Base-by-base conservation (phyloP, 2,888 invertebrate genomes). In the Mythimna vitellina region DNA sequence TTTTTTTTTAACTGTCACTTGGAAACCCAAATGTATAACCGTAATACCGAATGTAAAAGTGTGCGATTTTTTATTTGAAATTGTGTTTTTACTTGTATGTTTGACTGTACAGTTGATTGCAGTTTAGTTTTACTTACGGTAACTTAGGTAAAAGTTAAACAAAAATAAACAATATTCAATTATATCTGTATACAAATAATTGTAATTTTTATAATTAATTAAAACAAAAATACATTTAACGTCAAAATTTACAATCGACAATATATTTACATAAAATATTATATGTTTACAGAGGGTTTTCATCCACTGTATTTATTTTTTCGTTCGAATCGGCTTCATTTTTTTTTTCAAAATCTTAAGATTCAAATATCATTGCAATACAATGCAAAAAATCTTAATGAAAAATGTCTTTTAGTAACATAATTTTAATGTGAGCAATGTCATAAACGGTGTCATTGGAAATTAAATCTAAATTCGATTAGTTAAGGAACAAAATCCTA, bases 351-450 rank as follows among this genome's bases (percentile, higher is more conserved):
- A 22, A 61, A 51, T 56, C 38, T 32, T 42, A 32, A 51, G 29
- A 66, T 63, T 69, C 29, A 54, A 32, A 22, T 42, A 56, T 32
- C 35, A 67, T 78, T 63, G n/a, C 49, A 60, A 51, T 20, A 62
- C 35, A 54, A 65, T 29, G 57, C 32, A 66, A 57, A 54, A 38
- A 63, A 70, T 77, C n/a, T 61, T 61, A 25, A 51, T 12, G 22
- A 62, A 78, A 71, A 73, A 76, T 87, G 87, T 88, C 87, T 87
- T 87, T 88, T 84, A 32, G 61, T 74, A 64, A 67, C 64, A 74
- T 65, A 72, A 63, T 70, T 70, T 71, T 61, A 79, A 10, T 58
- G 29, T 84, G 63, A 84, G 73, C 81, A 81, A 76, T 35, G 12
- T 53, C 46, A 80, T 35, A 63, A 57, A 85, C 32, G 62, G 17